A percentile compares a stretch with the other conserved stretches of the same genome.
Conservation (phyloP, 2,888 invertebrate genomes). For the Lamellibrachia columna region DNA sequence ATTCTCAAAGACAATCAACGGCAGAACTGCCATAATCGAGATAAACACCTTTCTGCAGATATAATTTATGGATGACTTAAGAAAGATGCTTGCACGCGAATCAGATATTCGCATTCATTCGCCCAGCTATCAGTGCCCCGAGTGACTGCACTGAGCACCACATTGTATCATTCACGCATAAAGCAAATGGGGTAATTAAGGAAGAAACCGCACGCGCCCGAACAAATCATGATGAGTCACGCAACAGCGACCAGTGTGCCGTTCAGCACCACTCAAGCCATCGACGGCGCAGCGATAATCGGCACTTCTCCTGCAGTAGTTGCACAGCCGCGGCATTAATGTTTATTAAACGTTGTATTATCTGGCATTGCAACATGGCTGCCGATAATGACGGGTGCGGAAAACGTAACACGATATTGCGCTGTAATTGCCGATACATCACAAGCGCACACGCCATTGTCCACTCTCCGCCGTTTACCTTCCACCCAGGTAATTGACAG, state of each 20-base stretch:
- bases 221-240: neutral
- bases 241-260: neutral
- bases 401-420: constrained; percentile 16
- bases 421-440: neutral
- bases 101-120: neutral
- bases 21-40: neutral
- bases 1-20: neutral
- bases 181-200: constrained; percentile 9
- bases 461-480: neutral
- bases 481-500: constrained; percentile 6
- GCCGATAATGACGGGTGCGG: neutral
- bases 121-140: neutral
- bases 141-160: neutral
- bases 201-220: neutral
- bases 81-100: neutral
- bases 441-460: neutral
- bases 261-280: neutral
- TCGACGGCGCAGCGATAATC: neutral
- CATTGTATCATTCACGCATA: constrained; percentile 12
- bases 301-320: neutral
- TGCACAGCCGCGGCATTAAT: neutral
- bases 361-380: constrained; percentile 9
- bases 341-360: constrained; percentile 6
- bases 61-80: constrained; percentile 16
- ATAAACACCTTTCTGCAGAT: neutral